Conservation (phyloP, 1,140 invertebrate genomes). For the Branchinecta lindahli region DNA sequence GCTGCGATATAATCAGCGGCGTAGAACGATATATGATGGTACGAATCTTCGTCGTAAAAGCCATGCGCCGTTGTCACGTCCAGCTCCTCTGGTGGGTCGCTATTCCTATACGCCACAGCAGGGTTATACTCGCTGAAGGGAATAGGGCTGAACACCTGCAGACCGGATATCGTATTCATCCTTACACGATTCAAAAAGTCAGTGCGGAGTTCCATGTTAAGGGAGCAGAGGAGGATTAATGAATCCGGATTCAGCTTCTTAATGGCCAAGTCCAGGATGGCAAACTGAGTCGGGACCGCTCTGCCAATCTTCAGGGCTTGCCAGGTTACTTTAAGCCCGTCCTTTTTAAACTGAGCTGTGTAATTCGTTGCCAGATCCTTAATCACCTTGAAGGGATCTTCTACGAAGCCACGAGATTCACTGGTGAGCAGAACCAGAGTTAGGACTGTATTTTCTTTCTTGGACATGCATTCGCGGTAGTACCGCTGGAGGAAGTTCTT, state of each 20-base stretch:
- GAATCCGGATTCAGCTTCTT: slow-evolving; percentile 52
- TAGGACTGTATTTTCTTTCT: slow-evolving; percentile 56
- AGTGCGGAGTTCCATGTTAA: slow-evolving; percentile 46
- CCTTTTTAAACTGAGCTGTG: slow-evolving; percentile 49
- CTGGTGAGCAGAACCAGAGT: slow-evolving; percentile 39
- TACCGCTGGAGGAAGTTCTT: slow-evolving; percentile 52
- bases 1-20: slow-evolving; percentile 58
- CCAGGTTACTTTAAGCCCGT: slow-evolving; percentile 48
- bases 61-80: slow-evolving; percentile 61
- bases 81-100: slow-evolving; percentile 40
- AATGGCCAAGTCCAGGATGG: slow-evolving; percentile 49
- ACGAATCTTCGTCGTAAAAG: slow-evolving; percentile 56
- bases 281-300: slow-evolving; percentile 33
- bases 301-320: slow-evolving; percentile 38
- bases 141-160: slow-evolving; percentile 63
- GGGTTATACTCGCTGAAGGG: slow-evolving; percentile 63
- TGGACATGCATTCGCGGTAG: slow-evolving; percentile 50
- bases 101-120: slow-evolving; percentile 36
- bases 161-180: slow-evolving; percentile 66
- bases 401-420: background rate
- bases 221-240: slow-evolving; percentile 46
- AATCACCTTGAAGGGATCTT: slow-evolving; percentile 37
- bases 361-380: slow-evolving; percentile 44
- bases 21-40: slow-evolving; percentile 61
- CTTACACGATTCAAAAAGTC: slow-evolving; percentile 72